Conservation (phyloP, 92 coral and sea anemone species). For the Porites divaricata region DNA sequence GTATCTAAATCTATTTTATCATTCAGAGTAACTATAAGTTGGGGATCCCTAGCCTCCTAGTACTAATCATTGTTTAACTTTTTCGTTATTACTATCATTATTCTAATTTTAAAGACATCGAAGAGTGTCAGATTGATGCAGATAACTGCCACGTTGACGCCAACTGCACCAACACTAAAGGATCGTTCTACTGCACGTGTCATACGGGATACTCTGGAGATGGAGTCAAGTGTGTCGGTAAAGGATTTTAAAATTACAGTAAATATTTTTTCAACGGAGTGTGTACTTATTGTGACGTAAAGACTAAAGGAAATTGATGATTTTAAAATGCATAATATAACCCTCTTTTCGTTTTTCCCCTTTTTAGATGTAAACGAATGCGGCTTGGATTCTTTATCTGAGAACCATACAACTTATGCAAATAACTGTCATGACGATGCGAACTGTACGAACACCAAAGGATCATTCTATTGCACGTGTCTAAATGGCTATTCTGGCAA, state of each 20-base stretch:
- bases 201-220: constrained; percentile 80
- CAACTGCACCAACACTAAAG: constrained; percentile 81
- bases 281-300: no score
- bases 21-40: no score
- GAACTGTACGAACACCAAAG: constrained; percentile 84
- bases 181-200: constrained; percentile 86
- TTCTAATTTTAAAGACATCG: constrained; percentile 30
- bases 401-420: constrained; percentile 61
- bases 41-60: no score
- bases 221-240: constrained; percentile 73
- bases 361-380: constrained; percentile 65
- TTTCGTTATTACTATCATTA: background rate
- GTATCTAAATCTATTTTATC: no score
- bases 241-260: background rate
- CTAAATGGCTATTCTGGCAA: constrained; percentile 72
- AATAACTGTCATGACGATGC: constrained; percentile 80
- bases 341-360: background rate
- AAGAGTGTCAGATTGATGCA: constrained; percentile 54
- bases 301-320: no score
- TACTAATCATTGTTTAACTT: background rate
- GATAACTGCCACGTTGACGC: constrained; percentile 73
- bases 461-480: constrained; percentile 78
- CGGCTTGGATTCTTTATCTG: constrained; percentile 34
- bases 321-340: no score
- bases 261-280: no score